phyloP scores from a whole-genome alignment of 2,113 vertebrate species.

The Eublepharis macularius region DNA sequence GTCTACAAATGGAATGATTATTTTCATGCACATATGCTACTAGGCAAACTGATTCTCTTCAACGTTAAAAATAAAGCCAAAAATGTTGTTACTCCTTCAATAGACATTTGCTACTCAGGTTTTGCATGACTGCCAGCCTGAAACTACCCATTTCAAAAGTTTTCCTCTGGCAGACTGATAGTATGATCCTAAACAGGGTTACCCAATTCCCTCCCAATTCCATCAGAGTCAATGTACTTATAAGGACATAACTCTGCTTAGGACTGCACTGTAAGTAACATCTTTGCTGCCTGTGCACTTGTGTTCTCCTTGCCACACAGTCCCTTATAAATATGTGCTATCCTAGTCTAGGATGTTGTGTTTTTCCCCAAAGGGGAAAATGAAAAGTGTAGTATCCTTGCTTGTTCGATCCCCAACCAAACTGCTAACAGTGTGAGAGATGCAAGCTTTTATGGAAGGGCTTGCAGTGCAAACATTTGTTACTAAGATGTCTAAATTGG shows the following conservation, averaged over 20 bases:
- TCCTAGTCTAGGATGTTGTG: neutral
- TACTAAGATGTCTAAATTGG: constrained; percentile 11
- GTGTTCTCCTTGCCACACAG: neutral
- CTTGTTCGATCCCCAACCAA: neutral
- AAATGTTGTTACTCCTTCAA: neutral
- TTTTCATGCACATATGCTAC: neutral
- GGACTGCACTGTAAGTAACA: neutral
- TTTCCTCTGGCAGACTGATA: neutral
- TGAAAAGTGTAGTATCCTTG: neutral
- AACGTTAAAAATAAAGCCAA: neutral
- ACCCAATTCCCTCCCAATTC: too few relatives aligned
- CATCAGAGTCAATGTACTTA: too few relatives aligned
- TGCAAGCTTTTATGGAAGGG: neutral
- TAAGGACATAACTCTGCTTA: too few relatives aligned
- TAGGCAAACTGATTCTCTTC: neutral
- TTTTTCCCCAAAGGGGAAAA: neutral
- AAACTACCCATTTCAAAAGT: neutral
- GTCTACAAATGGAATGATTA: neutral
- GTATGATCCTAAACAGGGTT: too few relatives aligned
- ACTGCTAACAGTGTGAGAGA: neutral
- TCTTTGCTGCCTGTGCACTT: neutral
- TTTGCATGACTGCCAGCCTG: neutral
- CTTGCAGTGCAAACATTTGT: neutral
- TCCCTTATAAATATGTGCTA: neutral
- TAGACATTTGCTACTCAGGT: neutral